These are phyloP conservation scores for Odontocerum albicorne DNA, from an alignment of 2,888 invertebrate genomes.

Conservation along the genomic window DNA sequence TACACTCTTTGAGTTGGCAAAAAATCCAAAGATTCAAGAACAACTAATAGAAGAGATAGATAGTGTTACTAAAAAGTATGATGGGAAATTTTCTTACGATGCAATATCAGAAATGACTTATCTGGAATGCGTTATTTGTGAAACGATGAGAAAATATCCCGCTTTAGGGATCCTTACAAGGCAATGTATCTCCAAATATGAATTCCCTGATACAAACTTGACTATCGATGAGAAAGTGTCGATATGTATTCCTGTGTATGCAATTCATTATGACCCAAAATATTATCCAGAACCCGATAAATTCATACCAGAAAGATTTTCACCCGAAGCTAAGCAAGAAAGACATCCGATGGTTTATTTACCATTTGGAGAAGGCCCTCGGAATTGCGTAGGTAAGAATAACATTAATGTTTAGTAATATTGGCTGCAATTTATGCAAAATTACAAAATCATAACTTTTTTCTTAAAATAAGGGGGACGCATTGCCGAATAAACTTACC, in stretches of 20 bases:
- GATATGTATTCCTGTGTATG: conserved; percentile 43
- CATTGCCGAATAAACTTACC: too few species aligned
- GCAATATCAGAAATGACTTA: conserved; percentile 46
- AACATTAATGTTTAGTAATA: conserved; percentile 37
- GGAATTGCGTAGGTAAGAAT: conserved; percentile 49
- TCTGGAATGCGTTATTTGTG: conserved; percentile 46
- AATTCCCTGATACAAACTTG: conserved; percentile 44
- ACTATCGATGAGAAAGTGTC: conserved; percentile 43
- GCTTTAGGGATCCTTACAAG: conserved; percentile 47
- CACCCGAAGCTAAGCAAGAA: conserved; percentile 41
- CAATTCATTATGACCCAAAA: conserved; percentile 48
- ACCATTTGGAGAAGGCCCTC: conserved; percentile 52
- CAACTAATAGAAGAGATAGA: conserved; percentile 43
- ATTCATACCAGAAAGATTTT: conserved; percentile 55
- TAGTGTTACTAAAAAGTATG: conserved; percentile 40
- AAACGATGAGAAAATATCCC: conserved; percentile 52
- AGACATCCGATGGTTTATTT: conserved; percentile 45
- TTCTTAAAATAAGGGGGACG: too few species aligned
- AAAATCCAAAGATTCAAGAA: conserved; percentile 46
- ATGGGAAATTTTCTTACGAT: conserved; percentile 46
- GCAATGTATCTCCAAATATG: conserved; percentile 43
- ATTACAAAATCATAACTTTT: background rate
- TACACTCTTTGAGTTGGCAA: conserved; percentile 45
- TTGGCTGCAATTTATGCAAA: too few species aligned
- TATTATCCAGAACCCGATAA: conserved; percentile 49